Evolutionary conservation across 2,797 vertebrate genomes (phyloP), one percentile per base, ranked within the genome.

Genomic region (Alectoris magna): DNA sequence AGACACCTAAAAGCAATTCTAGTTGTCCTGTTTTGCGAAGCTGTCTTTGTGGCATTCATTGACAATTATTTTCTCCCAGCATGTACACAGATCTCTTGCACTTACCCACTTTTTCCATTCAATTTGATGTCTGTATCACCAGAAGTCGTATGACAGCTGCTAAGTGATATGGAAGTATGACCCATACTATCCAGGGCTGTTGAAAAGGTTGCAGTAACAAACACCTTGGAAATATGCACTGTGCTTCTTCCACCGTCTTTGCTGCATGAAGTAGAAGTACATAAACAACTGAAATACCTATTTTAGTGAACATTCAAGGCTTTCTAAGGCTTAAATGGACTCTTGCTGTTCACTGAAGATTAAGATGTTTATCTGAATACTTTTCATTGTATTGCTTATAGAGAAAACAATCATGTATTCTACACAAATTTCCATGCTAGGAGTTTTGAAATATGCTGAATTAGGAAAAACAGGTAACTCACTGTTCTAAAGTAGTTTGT

Each of bases 81-180:
- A 9, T 6, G 26, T 18, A 31, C 39, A 60, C 2, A 27, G 60
- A 78, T 77, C 21, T 94, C 53, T 79, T 77, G 68, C 68, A 91
- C 95, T 95, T 93, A 98, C 98, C 97, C 96, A 71, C 96, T 94
- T 72, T 97, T 95, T 81, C 97, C 93, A 26, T 91, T 88, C 84
- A 98, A 68, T 4, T 95, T 95, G 75, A 97, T 94, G 1, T 95
- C 91, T 66, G 96, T 67, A 2, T 95, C 96, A 72, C 91, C 93
- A 90, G 97, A 84, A 81, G 94, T 94, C 71, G 89, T 93, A 1
- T 14, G 27, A 84, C 97, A 98, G 77, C 96, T 96, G 56, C 76
- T 93, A 75, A 98, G 96, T 21, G 73, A 87, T 92, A 97, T 51
- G 38, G 43, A 82, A 0, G 84, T 80, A 38, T 90, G 94, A 71